Conservation (phyloP, 2,113 vertebrate genomes). For the Lamprologus sp. region DNA sequence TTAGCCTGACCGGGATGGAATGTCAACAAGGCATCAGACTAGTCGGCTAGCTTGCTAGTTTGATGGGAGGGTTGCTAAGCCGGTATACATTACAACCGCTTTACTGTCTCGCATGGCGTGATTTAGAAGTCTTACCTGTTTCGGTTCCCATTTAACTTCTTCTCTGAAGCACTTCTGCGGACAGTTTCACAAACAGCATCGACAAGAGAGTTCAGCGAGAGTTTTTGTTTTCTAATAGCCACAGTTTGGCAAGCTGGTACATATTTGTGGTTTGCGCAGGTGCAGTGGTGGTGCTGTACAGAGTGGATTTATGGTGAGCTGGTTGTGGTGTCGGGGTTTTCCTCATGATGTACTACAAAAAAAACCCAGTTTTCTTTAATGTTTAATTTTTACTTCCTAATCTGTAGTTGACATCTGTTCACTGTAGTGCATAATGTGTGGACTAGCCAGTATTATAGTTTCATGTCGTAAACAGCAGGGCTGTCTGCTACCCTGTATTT, state of each 20-base stretch:
- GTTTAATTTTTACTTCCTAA: not conserved
- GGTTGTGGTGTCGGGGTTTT: not conserved
- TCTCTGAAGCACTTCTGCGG: not conserved
- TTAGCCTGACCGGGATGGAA: constrained; percentile 12
- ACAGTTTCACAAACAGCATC: not conserved
- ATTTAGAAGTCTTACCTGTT: not conserved
- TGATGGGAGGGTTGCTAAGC: not conserved
- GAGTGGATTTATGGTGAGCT: not conserved
- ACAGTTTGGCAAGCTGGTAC: not conserved
- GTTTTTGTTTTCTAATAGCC: not conserved
- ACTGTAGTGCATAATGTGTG: not conserved
- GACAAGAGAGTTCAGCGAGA: not conserved
- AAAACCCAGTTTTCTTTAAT: not conserved
- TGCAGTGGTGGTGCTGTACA: not conserved
- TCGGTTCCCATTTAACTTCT: not conserved
- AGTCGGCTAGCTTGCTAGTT: constrained; percentile 26
- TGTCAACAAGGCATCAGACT: constrained; percentile 43
- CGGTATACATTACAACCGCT: not conserved
- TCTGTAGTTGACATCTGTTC: not conserved
- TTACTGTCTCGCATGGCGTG: not conserved
- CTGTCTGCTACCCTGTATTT: not conserved
- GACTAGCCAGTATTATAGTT: not conserved
- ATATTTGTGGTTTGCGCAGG: constrained; percentile 12
- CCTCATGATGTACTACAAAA: not conserved
- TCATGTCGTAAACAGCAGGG: not conserved